Conservation (phyloP, 2,113 vertebrate species). For the Apteryx owenii region DNA sequence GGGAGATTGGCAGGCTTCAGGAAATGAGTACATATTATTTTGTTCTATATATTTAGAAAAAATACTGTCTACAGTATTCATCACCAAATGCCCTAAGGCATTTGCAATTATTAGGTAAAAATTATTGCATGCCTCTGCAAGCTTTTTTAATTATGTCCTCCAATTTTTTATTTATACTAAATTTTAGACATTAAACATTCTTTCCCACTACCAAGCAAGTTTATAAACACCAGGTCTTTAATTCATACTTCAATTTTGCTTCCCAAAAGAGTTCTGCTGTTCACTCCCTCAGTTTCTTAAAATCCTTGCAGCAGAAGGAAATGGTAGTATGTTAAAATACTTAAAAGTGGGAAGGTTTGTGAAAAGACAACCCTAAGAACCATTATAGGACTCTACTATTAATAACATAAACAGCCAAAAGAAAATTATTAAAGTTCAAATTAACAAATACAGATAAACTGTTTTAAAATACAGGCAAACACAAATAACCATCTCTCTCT, state of each 20-base stretch:
- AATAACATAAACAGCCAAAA: neutral
- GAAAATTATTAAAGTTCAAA: neutral
- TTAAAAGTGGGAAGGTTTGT: neutral
- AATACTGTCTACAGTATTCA: neutral
- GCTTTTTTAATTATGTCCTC: neutral
- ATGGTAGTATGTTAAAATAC: neutral
- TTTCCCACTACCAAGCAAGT: neutral
- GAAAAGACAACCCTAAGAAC: neutral
- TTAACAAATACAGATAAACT: neutral
- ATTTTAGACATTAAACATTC: neutral
- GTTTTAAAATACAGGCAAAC: neutral
- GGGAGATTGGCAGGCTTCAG: neutral
- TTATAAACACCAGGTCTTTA: neutral
- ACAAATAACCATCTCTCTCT: neutral
- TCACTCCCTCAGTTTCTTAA: neutral
- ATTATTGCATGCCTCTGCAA: neutral
- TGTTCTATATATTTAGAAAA: neutral
- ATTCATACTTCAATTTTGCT: neutral
- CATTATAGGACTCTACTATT: neutral
- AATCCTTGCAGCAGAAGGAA: neutral
- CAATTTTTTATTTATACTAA: neutral
- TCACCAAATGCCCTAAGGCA: neutral
- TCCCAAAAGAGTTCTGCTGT: neutral
- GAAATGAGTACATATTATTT: neutral
- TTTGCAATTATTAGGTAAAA: neutral